Evolutionary conservation across 1,140 invertebrate species (phyloP).

Genomic region (Bombus huntii): DNA sequence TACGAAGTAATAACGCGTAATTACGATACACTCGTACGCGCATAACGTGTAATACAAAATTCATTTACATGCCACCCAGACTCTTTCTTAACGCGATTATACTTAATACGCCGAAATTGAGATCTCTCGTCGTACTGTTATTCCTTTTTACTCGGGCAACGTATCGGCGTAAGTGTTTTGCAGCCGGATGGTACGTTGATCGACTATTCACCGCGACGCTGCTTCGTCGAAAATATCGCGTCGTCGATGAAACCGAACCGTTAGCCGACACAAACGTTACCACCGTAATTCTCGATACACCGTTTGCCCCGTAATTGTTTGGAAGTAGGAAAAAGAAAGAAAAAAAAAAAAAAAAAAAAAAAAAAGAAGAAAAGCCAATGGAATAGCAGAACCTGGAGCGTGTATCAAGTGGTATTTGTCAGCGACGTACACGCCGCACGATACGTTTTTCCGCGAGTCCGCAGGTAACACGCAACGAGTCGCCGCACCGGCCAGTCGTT

Average conservation of each 20-base stretch:
- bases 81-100: neutral
- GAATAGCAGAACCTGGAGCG: neutral
- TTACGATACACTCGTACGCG: neutral
- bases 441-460: neutral
- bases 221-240: too few species aligned
- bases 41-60: neutral
- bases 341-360: rapidly evolving
- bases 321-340: neutral
- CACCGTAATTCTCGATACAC: too few species aligned
- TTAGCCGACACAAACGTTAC: too few species aligned
- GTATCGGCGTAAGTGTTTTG: too few species aligned
- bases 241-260: too few species aligned
- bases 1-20: neutral
- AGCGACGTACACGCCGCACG: neutral
- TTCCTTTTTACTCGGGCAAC: neutral
- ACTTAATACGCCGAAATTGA: neutral
- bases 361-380: neutral
- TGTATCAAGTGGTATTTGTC: neutral
- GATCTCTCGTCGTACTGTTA: neutral
- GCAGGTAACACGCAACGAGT: neutral
- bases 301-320: neutral
- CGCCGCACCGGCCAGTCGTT: too few species aligned
- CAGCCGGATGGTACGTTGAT: too few species aligned
- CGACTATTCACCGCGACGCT: too few species aligned
- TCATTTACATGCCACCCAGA: neutral